Percentiles rank a stretch among this genome's conserved stretches.
Evolutionary conservation across 2,797 vertebrate species (phyloP).

Genomic region (Sebastes vulpes): DNA sequence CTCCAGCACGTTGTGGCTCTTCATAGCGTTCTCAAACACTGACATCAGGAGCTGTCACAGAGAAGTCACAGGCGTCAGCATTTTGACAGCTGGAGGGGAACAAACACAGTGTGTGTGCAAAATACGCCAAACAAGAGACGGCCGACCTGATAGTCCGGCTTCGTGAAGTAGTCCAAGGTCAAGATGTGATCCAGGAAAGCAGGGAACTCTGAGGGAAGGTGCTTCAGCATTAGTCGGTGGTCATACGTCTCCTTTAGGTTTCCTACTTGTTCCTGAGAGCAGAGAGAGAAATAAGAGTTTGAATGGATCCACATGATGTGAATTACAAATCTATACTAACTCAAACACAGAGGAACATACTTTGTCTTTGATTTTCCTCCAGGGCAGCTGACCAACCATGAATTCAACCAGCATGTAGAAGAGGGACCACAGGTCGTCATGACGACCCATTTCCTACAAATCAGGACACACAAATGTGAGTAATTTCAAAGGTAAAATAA

Average conservation of each 20-base stretch:
- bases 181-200: conserved; percentile 95
- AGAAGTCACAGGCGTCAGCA: conserved; percentile 31
- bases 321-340: background rate
- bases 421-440: conserved; percentile 97
- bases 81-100: conserved; percentile 11
- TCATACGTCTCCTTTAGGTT: conserved; percentile 98
- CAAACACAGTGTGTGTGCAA: background rate
- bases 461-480: background rate
- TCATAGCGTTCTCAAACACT: conserved; percentile 96
- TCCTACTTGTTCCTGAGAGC: conserved; percentile 95
- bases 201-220: conserved; percentile 94
- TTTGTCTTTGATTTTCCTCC: conserved; percentile 99
- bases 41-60: conserved; percentile 92
- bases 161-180: conserved; percentile 96
- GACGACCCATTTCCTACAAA: conserved; percentile 96
- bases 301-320: background rate
- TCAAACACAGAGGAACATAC: conserved; percentile 75
- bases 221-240: conserved; percentile 96
- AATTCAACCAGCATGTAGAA: conserved; percentile 99
- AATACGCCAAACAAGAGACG: background rate
- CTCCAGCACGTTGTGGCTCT: conserved; percentile 91
- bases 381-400: conserved; percentile 95
- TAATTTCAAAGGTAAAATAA: background rate
- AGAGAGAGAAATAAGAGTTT: background rate
- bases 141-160: conserved; percentile 96